phyloP scores from a whole-genome alignment of 2,888 invertebrate species.

The Zhengitettix transpicula region DNA sequence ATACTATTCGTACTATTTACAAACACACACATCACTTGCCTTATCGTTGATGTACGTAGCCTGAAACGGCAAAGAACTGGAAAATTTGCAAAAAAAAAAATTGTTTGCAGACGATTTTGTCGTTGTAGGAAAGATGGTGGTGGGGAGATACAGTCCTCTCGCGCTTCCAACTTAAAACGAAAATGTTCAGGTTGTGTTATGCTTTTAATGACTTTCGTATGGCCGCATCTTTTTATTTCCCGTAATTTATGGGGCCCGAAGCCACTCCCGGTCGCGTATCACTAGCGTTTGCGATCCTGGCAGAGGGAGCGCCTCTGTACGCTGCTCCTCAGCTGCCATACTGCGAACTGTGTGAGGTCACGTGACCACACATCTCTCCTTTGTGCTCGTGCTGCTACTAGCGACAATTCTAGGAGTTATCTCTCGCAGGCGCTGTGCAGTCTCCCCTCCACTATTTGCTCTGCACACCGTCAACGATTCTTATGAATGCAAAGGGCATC shows the following conservation, averaged over 20 bases:
- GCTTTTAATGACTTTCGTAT: no score
- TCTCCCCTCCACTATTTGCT: no score
- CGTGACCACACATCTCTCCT: slow-evolving; percentile 19
- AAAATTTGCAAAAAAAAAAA: background rate
- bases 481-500: no score
- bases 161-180: no score
- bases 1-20: no score
- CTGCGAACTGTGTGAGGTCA: slow-evolving; percentile 27
- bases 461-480: no score
- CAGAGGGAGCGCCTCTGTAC: background rate
- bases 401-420: background rate
- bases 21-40: background rate
- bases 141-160: background rate
- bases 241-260: no score
- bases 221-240: no score
- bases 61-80: background rate
- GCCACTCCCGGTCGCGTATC: background rate
- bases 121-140: background rate
- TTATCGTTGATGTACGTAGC: background rate
- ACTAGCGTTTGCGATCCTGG: background rate
- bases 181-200: no score
- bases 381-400: background rate
- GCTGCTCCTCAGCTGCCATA: slow-evolving; percentile 19
- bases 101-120: background rate
- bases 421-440: no score